Evolutionary conservation across 2,888 invertebrate genomes (phyloP).

Genomic region (Platynereis dumerilii): DNA sequence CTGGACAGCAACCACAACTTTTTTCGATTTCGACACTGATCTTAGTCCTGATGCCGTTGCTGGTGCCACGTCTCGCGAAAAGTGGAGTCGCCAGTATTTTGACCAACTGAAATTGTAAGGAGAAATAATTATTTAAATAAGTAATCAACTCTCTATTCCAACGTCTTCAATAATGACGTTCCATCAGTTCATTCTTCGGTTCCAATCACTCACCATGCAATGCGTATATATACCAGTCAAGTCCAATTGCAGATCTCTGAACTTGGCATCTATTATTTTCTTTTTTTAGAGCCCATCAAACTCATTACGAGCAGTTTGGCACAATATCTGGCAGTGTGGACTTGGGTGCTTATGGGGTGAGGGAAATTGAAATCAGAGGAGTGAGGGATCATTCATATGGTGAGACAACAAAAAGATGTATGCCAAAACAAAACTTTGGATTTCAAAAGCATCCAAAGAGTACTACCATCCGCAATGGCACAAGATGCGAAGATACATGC

Average conservation of each 20-base stretch:
- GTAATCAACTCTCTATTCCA: no score
- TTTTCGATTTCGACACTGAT: slow-evolving; percentile 79
- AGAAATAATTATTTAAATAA: no score
- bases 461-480: no score
- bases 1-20: slow-evolving; percentile 71
- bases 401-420: slow-evolving; percentile 31
- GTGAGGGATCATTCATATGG: slow-evolving; percentile 84
- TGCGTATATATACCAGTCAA: no score
- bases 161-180: no score
- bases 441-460: background rate
- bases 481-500: no score
- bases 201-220: no score
- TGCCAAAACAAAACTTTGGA: background rate
- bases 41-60: slow-evolving; percentile 73
- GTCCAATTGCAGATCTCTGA: no score
- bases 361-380: slow-evolving; percentile 69
- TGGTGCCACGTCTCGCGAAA: slow-evolving; percentile 76
- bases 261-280: no score
- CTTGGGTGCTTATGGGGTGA: slow-evolving; percentile 66
- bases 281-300: slow-evolving; percentile 81
- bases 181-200: no score
- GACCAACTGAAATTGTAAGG: slow-evolving; percentile 71
- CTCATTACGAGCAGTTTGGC: slow-evolving; percentile 85
- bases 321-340: slow-evolving; percentile 69
- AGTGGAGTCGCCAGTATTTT: slow-evolving; percentile 76